phyloP scores from a whole-genome alignment of 2,888 invertebrate species.

The Eupithecia centaureata region DNA sequence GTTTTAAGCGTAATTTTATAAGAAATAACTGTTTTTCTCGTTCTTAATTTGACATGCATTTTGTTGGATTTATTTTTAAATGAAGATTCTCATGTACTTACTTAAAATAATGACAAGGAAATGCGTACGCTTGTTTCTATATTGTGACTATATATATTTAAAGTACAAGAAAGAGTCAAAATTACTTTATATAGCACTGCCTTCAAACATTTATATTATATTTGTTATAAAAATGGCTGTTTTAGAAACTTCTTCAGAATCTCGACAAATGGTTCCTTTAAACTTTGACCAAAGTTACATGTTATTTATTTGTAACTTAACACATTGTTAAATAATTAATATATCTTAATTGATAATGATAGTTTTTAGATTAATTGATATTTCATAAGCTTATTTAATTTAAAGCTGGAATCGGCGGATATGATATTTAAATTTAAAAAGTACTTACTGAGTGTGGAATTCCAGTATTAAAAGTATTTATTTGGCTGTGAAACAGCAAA shows the following conservation, averaged over 20 bases:
- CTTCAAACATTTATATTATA: neutral
- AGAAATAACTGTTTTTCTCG: neutral
- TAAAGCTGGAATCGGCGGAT: neutral
- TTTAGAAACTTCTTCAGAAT: conserved; percentile 17
- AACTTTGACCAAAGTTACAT: conserved; percentile 49
- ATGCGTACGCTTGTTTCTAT: neutral
- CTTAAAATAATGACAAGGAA: neutral
- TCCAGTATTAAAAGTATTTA: conserved; percentile 35
- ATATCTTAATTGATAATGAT: neutral
- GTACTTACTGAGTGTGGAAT: conserved; percentile 38
- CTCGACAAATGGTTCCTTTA: conserved; percentile 28
- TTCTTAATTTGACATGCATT: neutral
- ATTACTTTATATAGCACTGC: neutral
- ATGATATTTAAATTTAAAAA: neutral
- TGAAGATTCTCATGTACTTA: neutral
- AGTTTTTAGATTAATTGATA: neutral
- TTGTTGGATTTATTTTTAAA: neutral
- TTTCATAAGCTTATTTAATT: neutral
- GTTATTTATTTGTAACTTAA: conserved; percentile 27
- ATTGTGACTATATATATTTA: neutral
- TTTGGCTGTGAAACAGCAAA: conserved; percentile 47
- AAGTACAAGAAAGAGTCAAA: neutral
- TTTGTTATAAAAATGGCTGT: neutral
- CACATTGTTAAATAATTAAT: neutral
- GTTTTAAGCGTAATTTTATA: neutral